phyloP scores from a whole-genome alignment of 1,140 invertebrate species.

The Aphis craccivora region DNA sequence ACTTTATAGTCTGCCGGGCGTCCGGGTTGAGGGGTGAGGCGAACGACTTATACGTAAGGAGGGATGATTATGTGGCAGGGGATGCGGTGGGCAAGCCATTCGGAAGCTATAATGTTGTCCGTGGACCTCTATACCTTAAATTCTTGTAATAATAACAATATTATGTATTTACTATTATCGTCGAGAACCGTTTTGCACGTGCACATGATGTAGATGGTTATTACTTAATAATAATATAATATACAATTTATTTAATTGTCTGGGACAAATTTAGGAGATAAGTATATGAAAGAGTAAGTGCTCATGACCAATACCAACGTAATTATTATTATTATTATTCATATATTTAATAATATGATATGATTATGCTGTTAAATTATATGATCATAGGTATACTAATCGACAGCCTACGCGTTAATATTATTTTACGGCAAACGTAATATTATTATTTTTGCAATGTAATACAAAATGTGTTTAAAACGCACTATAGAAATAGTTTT shows the following conservation, averaged over 20 bases:
- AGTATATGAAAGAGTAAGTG: not conserved
- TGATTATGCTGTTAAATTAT: not conserved
- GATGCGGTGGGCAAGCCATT: not conserved
- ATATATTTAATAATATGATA: not conserved
- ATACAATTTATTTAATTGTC: not conserved
- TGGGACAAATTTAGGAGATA: not conserved
- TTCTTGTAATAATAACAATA: conserved; percentile 6
- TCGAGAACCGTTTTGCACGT: not conserved
- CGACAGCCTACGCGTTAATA: not conserved
- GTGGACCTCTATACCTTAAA: not conserved
- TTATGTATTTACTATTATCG: not conserved
- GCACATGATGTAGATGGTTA: not conserved
- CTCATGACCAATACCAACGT: not conserved
- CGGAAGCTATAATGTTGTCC: conserved; percentile 27
- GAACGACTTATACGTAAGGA: not conserved
- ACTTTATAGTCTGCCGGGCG: conserved; percentile 5
- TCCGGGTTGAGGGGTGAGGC: not conserved
- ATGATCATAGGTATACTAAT: not conserved
- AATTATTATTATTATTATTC: not conserved
- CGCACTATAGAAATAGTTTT: not conserved
- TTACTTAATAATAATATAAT: not conserved
- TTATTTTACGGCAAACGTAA: not conserved
- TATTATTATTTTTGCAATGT: not conserved
- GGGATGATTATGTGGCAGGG: not conserved
- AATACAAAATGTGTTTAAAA: not conserved